phyloP scores from a whole-genome alignment of 2,797 vertebrate genomes.

The Heteromormyrus szaboi region DNA sequence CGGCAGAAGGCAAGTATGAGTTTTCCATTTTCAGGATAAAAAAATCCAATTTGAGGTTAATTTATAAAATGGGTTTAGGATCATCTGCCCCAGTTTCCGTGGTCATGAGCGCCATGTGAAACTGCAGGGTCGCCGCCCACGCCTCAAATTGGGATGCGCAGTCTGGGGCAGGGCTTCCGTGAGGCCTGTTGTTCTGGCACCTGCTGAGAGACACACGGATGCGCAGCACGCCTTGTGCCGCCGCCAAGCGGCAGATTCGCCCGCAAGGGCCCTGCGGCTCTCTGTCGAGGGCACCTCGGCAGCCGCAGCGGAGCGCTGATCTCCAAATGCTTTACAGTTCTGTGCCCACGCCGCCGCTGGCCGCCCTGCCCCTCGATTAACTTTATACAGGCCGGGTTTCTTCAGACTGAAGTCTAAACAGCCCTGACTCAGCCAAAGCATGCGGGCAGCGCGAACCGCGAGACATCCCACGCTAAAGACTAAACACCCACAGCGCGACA shows the following conservation, averaged over 20 bases:
- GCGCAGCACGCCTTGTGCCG: neutral
- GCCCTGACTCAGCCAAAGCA: neutral
- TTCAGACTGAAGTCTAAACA: neutral
- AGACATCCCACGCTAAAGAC: neutral
- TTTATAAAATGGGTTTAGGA: neutral
- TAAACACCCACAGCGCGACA: neutral
- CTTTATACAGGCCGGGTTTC: neutral
- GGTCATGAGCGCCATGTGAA: neutral
- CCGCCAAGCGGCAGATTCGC: neutral
- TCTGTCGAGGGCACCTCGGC: neutral
- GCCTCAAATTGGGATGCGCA: neutral
- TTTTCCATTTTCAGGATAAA: neutral
- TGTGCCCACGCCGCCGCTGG: neutral
- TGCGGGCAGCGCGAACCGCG: neutral
- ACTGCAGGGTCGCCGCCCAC: neutral
- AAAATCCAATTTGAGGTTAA: slow-evolving; percentile 4
- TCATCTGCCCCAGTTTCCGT: neutral
- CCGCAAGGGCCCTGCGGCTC: neutral
- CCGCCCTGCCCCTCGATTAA: neutral
- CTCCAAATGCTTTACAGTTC: neutral
- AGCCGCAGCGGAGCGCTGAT: neutral
- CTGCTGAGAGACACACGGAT: neutral
- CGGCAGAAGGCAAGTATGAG: neutral
- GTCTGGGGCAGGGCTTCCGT: neutral
- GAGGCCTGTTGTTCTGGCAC: neutral